Evolutionary conservation across 2,797 vertebrate species (phyloP), one percentile per base, ranked within the genome.

Genomic region (Artibeus jamaicensis): DNA sequence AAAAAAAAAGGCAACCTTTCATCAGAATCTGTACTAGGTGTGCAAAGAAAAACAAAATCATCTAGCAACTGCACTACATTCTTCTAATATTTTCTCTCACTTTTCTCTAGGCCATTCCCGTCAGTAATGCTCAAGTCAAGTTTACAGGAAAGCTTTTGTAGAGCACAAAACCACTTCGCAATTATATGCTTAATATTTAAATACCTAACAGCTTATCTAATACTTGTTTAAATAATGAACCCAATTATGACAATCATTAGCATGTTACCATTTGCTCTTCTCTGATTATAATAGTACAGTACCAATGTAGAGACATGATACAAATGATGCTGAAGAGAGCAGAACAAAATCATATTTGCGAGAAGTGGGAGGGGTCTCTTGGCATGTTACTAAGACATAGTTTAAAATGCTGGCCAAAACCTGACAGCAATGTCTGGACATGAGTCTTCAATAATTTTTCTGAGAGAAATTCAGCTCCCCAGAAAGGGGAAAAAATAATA

Each of bases 161-260:
- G 81, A 93, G 42, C 84, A 91, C 37, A 95, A 97, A 96, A 89
- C 77, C 57, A 95, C 91, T 94, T 96, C 50, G 86, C 76, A 97
- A 94, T 95, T 95, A 96, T 77, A 95, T 46, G 21, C 85, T 96
- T 97, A 88, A 96, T 82, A 89, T 70, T 93, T 95, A 97, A 97
- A 93, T 92, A 87, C 77, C 89, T 88, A 95, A 86, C 65, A 92
- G 84, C 65, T 97, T 96, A 93, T 62, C 94, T 94, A 96, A 84
- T 92, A 83, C 85, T 74, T 93, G 79, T 95, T 97, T 96, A 97
- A 94, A 97, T 96, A 93, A 97, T 92, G 95, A 97, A 95, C 55
- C 77, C 71, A 97, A 96, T 96, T 96, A 97, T 77, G 93, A 85
- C 73, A 81, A 55, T 73, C 73, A 92, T 95, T 97, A 97, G 73